Evolutionary conservation across 2,888 invertebrate species (phyloP).

Genomic region (Ormyrus rosae): DNA sequence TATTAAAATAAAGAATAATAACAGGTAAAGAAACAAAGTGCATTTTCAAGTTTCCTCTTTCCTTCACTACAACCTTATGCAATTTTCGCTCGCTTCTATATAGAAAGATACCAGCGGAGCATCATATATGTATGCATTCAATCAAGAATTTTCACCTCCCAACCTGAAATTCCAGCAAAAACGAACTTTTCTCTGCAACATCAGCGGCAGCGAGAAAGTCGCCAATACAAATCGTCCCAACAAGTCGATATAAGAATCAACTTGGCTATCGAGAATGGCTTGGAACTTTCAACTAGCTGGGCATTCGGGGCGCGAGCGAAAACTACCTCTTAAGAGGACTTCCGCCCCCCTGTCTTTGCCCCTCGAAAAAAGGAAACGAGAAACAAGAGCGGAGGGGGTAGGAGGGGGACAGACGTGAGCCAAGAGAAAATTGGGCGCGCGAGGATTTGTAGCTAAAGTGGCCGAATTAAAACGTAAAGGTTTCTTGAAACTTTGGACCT

Average conservation of each 20-base stretch:
- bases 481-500: constrained; percentile 31
- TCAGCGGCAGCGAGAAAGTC: constrained; percentile 15
- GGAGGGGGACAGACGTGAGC: background rate
- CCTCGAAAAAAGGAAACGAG: background rate
- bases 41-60: too few relatives aligned
- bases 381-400: constrained; percentile 12
- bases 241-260: constrained; percentile 45
- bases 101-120: too few relatives aligned
- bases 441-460: constrained; percentile 44
- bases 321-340: constrained; percentile 4
- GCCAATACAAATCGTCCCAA: background rate
- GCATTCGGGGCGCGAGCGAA: background rate
- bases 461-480: constrained; percentile 48
- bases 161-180: background rate
- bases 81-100: too few relatives aligned
- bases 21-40: too few relatives aligned
- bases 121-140: too few relatives aligned
- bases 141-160: too few relatives aligned
- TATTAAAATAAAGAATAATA: too few relatives aligned
- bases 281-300: constrained; percentile 33
- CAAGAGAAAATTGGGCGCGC: constrained; percentile 33
- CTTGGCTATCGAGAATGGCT: constrained; percentile 34
- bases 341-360: background rate
- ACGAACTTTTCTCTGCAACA: constrained; percentile 4
- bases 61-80: too few relatives aligned